These are phyloP conservation scores for Hippocampus comes DNA, from an alignment of 2,113 vertebrate species.

Conservation along the genomic window DNA sequence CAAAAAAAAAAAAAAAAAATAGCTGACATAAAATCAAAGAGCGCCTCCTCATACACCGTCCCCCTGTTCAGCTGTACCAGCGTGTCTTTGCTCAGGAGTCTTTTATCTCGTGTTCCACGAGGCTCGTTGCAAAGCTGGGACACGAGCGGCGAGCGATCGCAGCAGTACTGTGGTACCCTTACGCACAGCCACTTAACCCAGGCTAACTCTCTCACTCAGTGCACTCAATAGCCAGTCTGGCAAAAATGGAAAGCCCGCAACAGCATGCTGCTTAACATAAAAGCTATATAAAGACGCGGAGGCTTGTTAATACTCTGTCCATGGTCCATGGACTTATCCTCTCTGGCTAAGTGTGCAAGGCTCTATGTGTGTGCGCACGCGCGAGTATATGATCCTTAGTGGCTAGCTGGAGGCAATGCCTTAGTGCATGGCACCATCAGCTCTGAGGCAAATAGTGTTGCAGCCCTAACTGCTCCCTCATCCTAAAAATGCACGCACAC, in stretches of 20 bases:
- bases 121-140: constrained; percentile 43
- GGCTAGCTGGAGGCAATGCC: constrained; percentile 46
- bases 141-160: constrained; percentile 56
- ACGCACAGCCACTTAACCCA: constrained; percentile 71
- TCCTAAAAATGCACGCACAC: constrained; percentile 30
- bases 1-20: constrained; percentile 54
- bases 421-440: constrained; percentile 43
- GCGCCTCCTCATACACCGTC: background rate
- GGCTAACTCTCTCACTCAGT: constrained; percentile 67
- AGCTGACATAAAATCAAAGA: constrained; percentile 64
- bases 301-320: constrained; percentile 48
- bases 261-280: constrained; percentile 60
- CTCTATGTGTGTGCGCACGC: constrained; percentile 2
- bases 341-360: constrained; percentile 31
- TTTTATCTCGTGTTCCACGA: constrained; percentile 56
- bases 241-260: constrained; percentile 58
- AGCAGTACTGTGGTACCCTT: constrained; percentile 64
- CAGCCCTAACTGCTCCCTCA: constrained; percentile 49
- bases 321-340: constrained; percentile 44
- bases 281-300: constrained; percentile 53
- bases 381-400: constrained; percentile 27
- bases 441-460: constrained; percentile 56
- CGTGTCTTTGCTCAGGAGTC: constrained; percentile 40
- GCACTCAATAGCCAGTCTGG: constrained; percentile 64
- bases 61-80: constrained; percentile 5